Base-by-base conservation (phyloP, 2,113 vertebrate species). In the Vanacampus margaritifer region DNA sequence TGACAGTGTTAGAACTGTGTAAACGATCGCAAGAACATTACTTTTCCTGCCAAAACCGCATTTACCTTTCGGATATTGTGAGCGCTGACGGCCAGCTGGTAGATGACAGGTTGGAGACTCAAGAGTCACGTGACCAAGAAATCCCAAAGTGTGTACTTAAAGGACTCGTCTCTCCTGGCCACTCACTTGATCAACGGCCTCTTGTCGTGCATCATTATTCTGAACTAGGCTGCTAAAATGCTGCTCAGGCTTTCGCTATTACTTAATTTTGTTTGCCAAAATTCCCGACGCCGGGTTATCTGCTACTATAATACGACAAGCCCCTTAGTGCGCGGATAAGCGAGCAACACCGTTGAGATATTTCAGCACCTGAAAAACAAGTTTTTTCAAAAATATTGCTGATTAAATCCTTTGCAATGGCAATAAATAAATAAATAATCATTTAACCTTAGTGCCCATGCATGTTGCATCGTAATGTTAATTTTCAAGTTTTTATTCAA, bases 121-220 rank as follows among this genome's bases (percentile, higher is more conserved):
- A 32, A 23, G 74, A 12, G 76, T 84, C 89, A 89, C 85, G 87
- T 90, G 89, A 90, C 79, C 19, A 9, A 67, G 78, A 51, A 69
- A 75, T 86, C 84, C 87, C 69, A 69, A 82, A 72, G 89, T 84
- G 81, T 84, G 79, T 81, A 86, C 74, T 89, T 90, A 90, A 87
- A 88, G 89, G 86, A 87, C 82, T 86, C 76, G 83, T 75, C 74
- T 76, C 59, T 84, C 84, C 84, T 85, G 16, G 43, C 13, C 43
- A 84, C 62, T 77, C 9, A n/a, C 6, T 51, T 51, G 21, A n/a
- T 51, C 48, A n/a, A n/a, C 16, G 43, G 43, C 17, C 17, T 46
- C 43, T 17, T 46, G 43, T 46, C 43, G 43, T 5, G 16, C 16
- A 46, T 46, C 28, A 14, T 45, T 12, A 45, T 14, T 14, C 16